Evolutionary conservation across 2,797 vertebrate genomes (phyloP).

Genomic region (Coccyzus lansbergi): DNA sequence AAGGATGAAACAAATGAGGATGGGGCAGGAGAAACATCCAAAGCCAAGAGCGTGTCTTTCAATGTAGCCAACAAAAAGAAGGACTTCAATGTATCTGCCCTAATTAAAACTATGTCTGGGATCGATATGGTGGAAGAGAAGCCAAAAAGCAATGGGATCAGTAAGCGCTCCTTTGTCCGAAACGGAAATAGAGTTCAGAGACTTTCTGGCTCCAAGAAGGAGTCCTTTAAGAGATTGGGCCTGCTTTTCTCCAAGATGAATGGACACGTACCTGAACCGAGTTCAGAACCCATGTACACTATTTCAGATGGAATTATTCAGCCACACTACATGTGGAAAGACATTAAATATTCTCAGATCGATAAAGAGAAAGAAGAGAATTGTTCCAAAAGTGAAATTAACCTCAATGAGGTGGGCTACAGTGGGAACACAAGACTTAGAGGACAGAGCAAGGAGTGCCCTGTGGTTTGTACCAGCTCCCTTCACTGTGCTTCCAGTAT

Average conservation of each 20-base stretch:
- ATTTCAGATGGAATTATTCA: constrained; percentile 91
- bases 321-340: constrained; percentile 87
- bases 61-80: constrained; percentile 79
- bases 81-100: constrained; percentile 84
- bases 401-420: constrained; percentile 88
- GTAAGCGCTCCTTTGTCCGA: constrained; percentile 83
- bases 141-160: constrained; percentile 89
- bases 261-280: constrained; percentile 82
- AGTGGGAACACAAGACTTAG: constrained; percentile 76
- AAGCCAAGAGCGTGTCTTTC: constrained; percentile 85
- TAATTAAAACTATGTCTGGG: constrained; percentile 89
- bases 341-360: constrained; percentile 84
- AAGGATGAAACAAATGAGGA: constrained; percentile 82
- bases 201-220: constrained; percentile 84
- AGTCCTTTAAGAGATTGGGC: constrained; percentile 91
- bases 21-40: constrained; percentile 79
- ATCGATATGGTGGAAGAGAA: constrained; percentile 82
- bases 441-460: constrained; percentile 85
- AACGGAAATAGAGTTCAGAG: constrained; percentile 84
- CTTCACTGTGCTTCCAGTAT: constrained; percentile 95
- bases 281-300: constrained; percentile 87
- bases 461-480: constrained; percentile 88
- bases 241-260: constrained; percentile 92
- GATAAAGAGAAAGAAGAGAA: constrained; percentile 81
- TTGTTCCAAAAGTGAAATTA: constrained; percentile 88